Base-by-base conservation (phyloP, 2,888 invertebrate genomes). In the Coelopa pilipes region DNA sequence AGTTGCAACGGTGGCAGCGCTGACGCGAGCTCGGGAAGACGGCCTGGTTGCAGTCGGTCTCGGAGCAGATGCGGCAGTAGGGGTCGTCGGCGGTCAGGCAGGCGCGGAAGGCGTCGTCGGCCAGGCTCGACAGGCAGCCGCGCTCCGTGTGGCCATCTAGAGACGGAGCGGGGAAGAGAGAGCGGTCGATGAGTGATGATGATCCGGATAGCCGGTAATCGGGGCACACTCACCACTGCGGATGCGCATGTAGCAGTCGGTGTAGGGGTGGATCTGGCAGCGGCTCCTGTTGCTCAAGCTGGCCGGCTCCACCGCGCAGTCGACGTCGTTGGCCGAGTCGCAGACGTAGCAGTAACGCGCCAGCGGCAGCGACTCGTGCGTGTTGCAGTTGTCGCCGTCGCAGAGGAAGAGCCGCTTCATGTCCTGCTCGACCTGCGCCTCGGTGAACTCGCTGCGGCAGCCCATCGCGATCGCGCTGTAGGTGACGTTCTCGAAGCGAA, bases 101-200 rank as follows among this genome's bases (percentile, higher is more conserved):
- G 9, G 60, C 72, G 0, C 75, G 53, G 24, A 81, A 80, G 2
- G 69, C 55, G 1, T 77, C 76, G 0, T 57, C 70, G 1, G 75
- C 53, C 21, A 82, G 65, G 15, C 74, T 55, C 15, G 72, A 68
- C 13, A 79, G 50, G 55, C 82, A 82, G 13, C 82, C 81, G n/a
- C 81, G 80, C 19, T 70, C 72, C 0, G 81, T 82, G 15, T 66
- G 70, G 46, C 81, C 81, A 77, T 76, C 82, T 80, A n/a, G n/a
- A n/a, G n/a, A n/a, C n/a, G n/a, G n/a, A n/a, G 24, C 12, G 46
- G 45, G 19, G 49, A 69, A 65, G 1, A 15, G 15, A 63, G 62
- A 9, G 46, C 19, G 17, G n/a, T 65, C 59, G 10, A 57, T 17
- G 0, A 3, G 21, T 50, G 10, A 24, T 24, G 1, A 9, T 62